phyloP scores from a whole-genome alignment of 2,113 vertebrate genomes.

The Oncorhynchus nerka region DNA sequence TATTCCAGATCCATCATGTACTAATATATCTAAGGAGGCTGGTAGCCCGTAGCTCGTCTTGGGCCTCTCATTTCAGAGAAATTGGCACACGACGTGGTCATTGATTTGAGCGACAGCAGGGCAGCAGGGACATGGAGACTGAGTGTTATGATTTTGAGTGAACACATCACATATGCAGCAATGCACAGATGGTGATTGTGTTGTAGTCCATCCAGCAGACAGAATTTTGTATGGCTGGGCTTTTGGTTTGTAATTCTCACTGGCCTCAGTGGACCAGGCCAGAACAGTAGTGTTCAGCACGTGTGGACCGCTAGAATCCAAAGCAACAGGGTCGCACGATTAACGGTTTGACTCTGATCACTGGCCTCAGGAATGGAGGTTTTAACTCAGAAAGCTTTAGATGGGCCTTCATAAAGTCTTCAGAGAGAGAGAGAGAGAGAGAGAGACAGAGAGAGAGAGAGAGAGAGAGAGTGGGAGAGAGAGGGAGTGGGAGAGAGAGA shows the following conservation, averaged over 20 bases:
- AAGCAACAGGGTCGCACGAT: slow-evolving; percentile 31
- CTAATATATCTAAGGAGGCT: slow-evolving; percentile 61
- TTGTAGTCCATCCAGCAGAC: background rate
- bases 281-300: slow-evolving; percentile 5
- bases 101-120: slow-evolving; percentile 51
- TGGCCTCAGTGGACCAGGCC: background rate
- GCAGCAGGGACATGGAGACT: background rate
- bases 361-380: slow-evolving; percentile 21
- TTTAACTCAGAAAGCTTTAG: slow-evolving; percentile 30
- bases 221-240: slow-evolving; percentile 6
- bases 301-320: slow-evolving; percentile 14
- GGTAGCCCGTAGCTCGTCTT: slow-evolving; percentile 49
- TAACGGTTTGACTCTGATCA: slow-evolving; percentile 16
- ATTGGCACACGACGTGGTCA: slow-evolving; percentile 47
- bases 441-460: background rate
- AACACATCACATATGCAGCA: slow-evolving; percentile 27
- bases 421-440: background rate
- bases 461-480: background rate
- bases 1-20: slow-evolving; percentile 31
- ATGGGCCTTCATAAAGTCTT: slow-evolving; percentile 43
- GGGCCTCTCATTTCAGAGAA: slow-evolving; percentile 52
- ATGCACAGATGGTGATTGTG: slow-evolving; percentile 49
- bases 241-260: background rate
- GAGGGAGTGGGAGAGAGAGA: background rate
- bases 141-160: slow-evolving; percentile 59